Evolutionary conservation across 2,113 vertebrate species (phyloP).

Genomic region (Eurystomus gularis): DNA sequence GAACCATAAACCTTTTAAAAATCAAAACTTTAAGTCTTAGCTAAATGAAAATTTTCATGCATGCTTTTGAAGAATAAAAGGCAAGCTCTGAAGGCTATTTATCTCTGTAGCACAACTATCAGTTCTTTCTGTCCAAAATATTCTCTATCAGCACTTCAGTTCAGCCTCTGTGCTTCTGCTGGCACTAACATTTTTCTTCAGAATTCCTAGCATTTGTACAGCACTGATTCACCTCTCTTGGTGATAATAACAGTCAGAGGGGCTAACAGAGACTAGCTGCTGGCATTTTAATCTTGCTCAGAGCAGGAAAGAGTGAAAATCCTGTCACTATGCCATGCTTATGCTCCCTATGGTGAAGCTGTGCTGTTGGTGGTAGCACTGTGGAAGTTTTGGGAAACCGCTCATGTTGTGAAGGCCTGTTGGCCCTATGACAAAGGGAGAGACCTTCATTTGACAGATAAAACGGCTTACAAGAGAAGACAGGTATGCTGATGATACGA

Average conservation of each 20-base stretch:
- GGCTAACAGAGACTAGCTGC: conserved; percentile 27
- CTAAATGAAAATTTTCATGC: conserved; percentile 51
- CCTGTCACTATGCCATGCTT: not conserved
- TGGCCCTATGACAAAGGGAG: conserved; percentile 62
- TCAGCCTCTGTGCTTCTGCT: conserved; percentile 58
- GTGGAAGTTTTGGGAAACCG: not conserved
- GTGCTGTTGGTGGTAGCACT: not conserved
- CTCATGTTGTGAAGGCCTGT: not conserved
- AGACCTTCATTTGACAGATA: conserved; percentile 62
- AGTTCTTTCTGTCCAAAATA: conserved; percentile 51
- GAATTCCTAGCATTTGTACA: conserved; percentile 41
- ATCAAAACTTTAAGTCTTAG: conserved; percentile 51
- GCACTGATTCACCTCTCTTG: conserved; percentile 46
- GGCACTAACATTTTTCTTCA: conserved; percentile 53
- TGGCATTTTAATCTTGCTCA: conserved; percentile 55
- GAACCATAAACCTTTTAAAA: conserved; percentile 43
- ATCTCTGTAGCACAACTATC: conserved; percentile 40
- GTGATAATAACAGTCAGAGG: conserved; percentile 48
- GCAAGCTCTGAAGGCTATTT: conserved; percentile 39
- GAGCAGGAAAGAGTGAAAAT: conserved; percentile 26
- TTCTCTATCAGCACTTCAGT: conserved; percentile 69
- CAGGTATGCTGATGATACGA: not conserved
- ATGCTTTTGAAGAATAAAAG: conserved; percentile 57
- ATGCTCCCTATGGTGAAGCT: conserved; percentile 2
- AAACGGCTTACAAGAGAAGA: conserved; percentile 61